Evolutionary conservation across 2,888 invertebrate genomes (phyloP).

Genomic region (Acanthacorydalis orientalis): DNA sequence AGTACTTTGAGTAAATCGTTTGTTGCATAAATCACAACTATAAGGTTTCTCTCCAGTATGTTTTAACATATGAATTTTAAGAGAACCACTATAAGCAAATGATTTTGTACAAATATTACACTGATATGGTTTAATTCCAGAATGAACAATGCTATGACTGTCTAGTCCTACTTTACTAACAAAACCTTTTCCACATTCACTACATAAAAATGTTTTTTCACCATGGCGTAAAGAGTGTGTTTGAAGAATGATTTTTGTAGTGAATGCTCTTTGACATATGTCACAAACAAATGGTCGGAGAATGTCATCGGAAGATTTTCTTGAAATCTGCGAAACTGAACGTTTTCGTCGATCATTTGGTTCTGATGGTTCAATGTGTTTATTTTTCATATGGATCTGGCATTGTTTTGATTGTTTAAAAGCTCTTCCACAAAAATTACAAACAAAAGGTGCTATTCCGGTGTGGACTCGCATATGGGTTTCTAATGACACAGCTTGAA

Average conservation of each 20-base stretch:
- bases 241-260: neutral
- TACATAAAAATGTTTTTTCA: conserved; percentile 3
- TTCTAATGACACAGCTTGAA: neutral
- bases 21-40: conserved; percentile 9
- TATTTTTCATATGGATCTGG: neutral
- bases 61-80: conserved; percentile 18
- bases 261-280: neutral
- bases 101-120: conserved; percentile 17
- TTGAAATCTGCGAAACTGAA: neutral
- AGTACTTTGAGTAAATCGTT: conserved; percentile 8
- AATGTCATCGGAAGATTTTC: neutral
- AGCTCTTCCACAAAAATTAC: neutral
- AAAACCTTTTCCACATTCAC: conserved; percentile 4
- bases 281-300: neutral
- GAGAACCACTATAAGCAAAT: conserved; percentile 17
- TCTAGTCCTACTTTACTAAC: neutral
- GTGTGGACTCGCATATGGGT: conserved; percentile 2
- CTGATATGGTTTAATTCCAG: conserved; percentile 15
- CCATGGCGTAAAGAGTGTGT: neutral
- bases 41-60: conserved; percentile 19
- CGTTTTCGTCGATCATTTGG: neutral
- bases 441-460: conserved; percentile 1
- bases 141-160: conserved; percentile 12
- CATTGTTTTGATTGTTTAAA: conserved; percentile 1
- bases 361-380: neutral